phyloP scores from a whole-genome alignment of 2,113 vertebrate species.

The Lota lota region DNA sequence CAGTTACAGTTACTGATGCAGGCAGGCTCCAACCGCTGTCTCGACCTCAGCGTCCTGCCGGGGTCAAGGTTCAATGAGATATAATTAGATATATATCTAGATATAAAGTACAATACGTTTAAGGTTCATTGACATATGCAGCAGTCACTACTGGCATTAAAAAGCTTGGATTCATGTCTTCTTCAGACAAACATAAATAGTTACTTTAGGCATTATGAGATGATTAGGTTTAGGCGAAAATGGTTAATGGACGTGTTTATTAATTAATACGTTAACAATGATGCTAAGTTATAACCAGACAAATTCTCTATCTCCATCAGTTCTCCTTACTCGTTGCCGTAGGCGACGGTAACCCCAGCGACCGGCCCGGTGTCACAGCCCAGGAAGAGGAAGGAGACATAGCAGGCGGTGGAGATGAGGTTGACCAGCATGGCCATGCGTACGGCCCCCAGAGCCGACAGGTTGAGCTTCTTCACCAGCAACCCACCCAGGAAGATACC shows the following conservation, averaged over 20 bases:
- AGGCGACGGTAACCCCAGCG: slow-evolving; percentile 72
- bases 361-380: slow-evolving; percentile 76
- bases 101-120: no score
- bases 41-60: slow-evolving; percentile 53
- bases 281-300: no score
- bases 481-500: slow-evolving; percentile 75
- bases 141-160: no score
- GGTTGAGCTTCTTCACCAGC: slow-evolving; percentile 74
- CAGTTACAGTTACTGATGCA: slow-evolving; percentile 75
- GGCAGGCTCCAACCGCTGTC: slow-evolving; percentile 58
- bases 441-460: slow-evolving; percentile 72
- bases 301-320: no score
- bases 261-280: no score
- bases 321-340: slow-evolving; percentile 67
- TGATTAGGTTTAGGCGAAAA: no score
- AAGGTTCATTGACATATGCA: no score
- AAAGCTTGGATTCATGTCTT: no score
- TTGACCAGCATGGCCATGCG: slow-evolving; percentile 77
- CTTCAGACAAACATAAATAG: no score
- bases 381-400: slow-evolving; percentile 73
- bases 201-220: no score
- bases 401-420: slow-evolving; percentile 73
- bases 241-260: no score
- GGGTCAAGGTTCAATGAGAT: slow-evolving; percentile 27
- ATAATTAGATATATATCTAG: no score